Evolutionary conservation across 1,140 invertebrate species (phyloP), one percentile per base, ranked within the genome.

Genomic region (Aphelinus atriplicis): DNA sequence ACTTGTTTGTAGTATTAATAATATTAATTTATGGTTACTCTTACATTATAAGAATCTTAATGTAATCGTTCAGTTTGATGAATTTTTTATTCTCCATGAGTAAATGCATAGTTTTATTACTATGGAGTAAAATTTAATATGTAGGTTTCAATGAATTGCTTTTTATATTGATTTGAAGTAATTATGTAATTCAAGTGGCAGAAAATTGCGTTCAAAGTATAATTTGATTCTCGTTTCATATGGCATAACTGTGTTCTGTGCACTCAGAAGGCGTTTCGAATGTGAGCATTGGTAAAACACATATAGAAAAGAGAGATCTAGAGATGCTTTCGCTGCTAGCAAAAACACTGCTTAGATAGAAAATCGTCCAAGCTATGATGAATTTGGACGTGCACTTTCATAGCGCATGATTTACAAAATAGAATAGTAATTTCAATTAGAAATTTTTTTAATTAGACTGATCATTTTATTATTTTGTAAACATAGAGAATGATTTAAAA

Each of bases 271-370:
- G 83, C 82, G 83, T 84, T 84, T 81, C 83, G 81, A 86, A 85
- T 86, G 84, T 86, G 85, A 86, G 84, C 85, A 86, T 86, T 85
- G 77, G 79, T 81, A 82, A 73, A 82, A 83, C 83, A 84, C 81
- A 26, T 26, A 0, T 26, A 26, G 26, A 26, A 26, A 26, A 26
- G 26, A 26, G 26, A 26, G 26, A 26, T 26, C 26, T 26, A 26
- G 26, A 26, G 26, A 81, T 76, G 78, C 71, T 76, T 77, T 70
- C 57, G 58, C 64, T 72, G 26, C 43, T 56, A 9, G 57, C 53
- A 48, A 73, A 26, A 42, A 42, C 48, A 51, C 55, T 70, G 56
- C 62, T 57, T 70, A 61, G 45, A 53, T 73, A 43, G 51, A 56
- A 53, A 7, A 43, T 48, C 57, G 45, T 68, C 48, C 48, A 53